Percentiles rank a stretch among this genome's conserved stretches.
Conservation (phyloP, 2,113 vertebrate species). For the Marmota flaviventris region DNA sequence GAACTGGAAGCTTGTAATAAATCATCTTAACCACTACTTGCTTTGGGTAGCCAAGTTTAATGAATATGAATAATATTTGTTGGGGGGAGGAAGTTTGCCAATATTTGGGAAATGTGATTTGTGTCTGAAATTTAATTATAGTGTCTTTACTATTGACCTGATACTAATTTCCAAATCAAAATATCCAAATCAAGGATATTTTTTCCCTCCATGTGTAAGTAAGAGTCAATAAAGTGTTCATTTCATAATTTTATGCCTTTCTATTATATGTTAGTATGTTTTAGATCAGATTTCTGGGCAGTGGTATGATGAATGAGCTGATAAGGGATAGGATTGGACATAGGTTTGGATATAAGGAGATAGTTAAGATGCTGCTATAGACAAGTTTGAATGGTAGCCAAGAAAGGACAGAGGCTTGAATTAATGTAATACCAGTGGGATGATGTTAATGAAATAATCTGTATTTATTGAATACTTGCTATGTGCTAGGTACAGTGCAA, state of each 20-base stretch:
- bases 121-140: slow-evolving; percentile 16
- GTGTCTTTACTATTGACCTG: not conserved
- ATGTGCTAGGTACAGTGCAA: not conserved
- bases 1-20: not conserved
- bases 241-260: slow-evolving; percentile 35
- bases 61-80: not conserved
- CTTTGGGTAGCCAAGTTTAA: not conserved
- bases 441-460: not conserved
- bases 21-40: not conserved
- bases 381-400: not conserved
- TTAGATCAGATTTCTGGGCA: not conserved
- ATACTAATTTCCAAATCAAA: slow-evolving; percentile 15
- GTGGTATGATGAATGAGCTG: not conserved
- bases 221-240: not conserved
- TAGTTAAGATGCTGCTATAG: not conserved
- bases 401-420: not conserved
- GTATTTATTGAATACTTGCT: not conserved
- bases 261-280: not conserved
- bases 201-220: not conserved
- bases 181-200: not conserved
- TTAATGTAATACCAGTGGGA: not conserved
- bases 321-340: not conserved
- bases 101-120: slow-evolving; percentile 8
- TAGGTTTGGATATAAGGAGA: not conserved
- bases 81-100: slow-evolving; percentile 4